Base-by-base conservation (phyloP, 2,888 invertebrate genomes). In the Ferdinandea cuprea region DNA sequence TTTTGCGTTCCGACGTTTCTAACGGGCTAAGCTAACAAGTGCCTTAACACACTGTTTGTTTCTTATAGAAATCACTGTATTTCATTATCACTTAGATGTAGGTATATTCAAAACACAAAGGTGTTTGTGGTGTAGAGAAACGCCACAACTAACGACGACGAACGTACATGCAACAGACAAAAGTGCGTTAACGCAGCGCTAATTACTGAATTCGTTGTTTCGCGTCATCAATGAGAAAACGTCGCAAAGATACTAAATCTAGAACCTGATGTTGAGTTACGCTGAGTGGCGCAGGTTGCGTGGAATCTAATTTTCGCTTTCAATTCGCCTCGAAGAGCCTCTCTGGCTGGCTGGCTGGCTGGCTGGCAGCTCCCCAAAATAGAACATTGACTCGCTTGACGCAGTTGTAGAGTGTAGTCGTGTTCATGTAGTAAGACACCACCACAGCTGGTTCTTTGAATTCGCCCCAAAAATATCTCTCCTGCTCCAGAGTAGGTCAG, bases 191-290 rank as follows among this genome's bases (percentile, higher is more conserved):
- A 61, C 76, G 44, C 40, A 59, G 50, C 17, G 52, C 9, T 72
- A 77, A 56, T 72, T 37, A 77, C 52, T 61, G 25, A 13, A 78
- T 28, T 35, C 61, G 35, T 68, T n/a, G 56, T 68, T 21, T 69
- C 83, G 78, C 78, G 83, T 83, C 83, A 78, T 78, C 68, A 72
- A 78, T 83, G 83, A 78, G 83, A 83, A 83, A 83, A 77, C 83
- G 83, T 83, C 78, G 83, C 78, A 78, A 73, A 83, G 77, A 78
- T 83, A 83, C 83, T 83, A 68, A 83, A 78, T 68, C 78, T 8
- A 68, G 68, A 83, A 78, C 72, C 68, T 54, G 68, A 61, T 83
- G 78, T 72, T 61, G 78, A 78, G 61, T 68, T 59, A 72, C 50
- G 61, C 54, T 21, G 19, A 59, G 48, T 54, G 66, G 72, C 77